Evolutionary conservation across 1,140 invertebrate species (phyloP).

Genomic region (Procambarus clarkii): DNA sequence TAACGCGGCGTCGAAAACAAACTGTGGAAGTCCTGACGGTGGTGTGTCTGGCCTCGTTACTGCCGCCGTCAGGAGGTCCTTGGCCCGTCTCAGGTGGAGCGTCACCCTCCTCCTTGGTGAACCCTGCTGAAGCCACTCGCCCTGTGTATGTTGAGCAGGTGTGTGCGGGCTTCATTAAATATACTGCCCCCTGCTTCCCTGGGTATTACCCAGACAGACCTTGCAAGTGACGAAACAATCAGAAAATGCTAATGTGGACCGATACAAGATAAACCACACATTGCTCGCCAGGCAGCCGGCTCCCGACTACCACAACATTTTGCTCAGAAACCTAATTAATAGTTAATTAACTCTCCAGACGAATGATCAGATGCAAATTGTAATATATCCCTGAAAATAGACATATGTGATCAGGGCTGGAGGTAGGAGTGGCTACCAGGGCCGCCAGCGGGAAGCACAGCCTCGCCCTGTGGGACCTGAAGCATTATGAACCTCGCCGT

Average conservation of each 20-base stretch:
- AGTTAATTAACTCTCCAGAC: constrained; percentile 47
- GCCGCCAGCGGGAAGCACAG: background rate
- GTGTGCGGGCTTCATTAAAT: constrained; percentile 50
- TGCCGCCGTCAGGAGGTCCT: background rate
- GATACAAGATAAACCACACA: constrained; percentile 66
- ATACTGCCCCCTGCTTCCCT: constrained; percentile 42
- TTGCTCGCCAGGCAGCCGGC: constrained; percentile 48
- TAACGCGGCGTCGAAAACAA: constrained; percentile 46
- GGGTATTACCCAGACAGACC: constrained; percentile 52
- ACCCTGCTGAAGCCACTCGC: background rate
- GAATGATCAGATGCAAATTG: constrained; percentile 57
- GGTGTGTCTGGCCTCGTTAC: background rate
- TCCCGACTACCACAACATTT: constrained; percentile 33
- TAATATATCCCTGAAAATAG: constrained; percentile 46
- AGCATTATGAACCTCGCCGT: constrained; percentile 47
- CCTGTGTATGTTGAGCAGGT: constrained; percentile 1
- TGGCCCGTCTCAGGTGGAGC: background rate
- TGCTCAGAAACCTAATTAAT: constrained; percentile 66
- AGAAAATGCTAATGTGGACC: constrained; percentile 65
- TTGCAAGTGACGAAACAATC: constrained; percentile 67
- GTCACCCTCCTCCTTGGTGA: background rate
- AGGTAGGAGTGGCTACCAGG: background rate
- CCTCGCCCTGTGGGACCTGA: background rate
- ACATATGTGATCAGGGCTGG: constrained; percentile 13
- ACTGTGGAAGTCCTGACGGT: constrained; percentile 13